phyloP scores from a whole-genome alignment of 2,113 vertebrate genomes.

The Ammospiza caudacuta region DNA sequence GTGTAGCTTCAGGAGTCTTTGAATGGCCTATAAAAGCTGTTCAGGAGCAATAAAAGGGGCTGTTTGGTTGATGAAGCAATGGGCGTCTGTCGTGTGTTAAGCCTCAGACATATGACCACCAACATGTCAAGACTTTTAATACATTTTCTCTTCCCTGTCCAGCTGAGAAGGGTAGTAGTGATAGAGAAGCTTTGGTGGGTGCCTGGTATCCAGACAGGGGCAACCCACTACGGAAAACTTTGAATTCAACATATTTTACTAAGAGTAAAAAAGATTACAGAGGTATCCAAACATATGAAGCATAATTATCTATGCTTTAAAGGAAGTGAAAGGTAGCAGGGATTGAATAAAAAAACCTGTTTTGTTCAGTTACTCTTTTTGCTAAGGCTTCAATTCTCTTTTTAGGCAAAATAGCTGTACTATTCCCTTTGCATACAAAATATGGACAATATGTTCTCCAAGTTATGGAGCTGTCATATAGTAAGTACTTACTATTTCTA shows the following conservation, averaged over 20 bases:
- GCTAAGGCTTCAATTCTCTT: neutral
- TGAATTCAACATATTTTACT: neutral
- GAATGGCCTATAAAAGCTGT: neutral
- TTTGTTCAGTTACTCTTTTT: neutral
- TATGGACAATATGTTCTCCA: neutral
- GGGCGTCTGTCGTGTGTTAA: too few species aligned
- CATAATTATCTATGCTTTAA: neutral
- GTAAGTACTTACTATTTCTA: neutral
- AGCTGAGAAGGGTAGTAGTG: neutral
- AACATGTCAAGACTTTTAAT: neutral
- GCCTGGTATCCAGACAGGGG: neutral
- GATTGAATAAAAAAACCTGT: neutral
- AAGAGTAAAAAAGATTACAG: neutral
- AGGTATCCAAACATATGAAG: neutral
- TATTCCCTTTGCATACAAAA: neutral
- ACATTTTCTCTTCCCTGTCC: neutral
- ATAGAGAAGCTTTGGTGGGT: neutral
- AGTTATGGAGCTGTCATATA: neutral
- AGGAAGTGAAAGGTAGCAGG: neutral
- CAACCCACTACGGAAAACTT: neutral
- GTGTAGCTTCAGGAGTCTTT: neutral
- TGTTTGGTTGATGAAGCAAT: neutral
- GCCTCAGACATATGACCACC: too few species aligned
- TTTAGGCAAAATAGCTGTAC: neutral
- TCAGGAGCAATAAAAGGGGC: neutral